Conservation (phyloP, 2,113 vertebrate genomes). For the Chionis minor region DNA sequence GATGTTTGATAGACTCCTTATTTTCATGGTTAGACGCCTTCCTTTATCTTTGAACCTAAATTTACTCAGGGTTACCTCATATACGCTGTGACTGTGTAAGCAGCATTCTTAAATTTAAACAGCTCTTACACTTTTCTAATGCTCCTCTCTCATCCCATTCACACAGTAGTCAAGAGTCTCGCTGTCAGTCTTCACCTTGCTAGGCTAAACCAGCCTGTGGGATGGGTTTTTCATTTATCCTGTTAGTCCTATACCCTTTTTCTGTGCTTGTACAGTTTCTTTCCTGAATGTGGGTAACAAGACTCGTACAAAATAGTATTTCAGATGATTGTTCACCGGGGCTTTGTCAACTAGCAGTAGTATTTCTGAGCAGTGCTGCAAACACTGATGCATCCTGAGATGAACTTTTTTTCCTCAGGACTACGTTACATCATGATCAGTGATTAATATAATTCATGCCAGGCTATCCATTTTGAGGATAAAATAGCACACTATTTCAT, state of each 20-base stretch:
- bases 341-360: neutral
- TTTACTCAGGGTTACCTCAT: neutral
- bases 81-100: neutral
- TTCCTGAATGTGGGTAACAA: neutral
- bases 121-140: neutral
- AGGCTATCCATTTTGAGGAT: neutral
- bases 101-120: neutral
- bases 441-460: neutral
- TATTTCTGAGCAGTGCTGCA: neutral
- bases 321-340: neutral
- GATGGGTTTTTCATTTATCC: neutral
- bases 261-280: neutral
- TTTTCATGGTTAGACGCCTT: neutral
- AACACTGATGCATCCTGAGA: neutral
- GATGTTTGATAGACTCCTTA: neutral
- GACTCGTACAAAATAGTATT: neutral
- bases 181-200: neutral
- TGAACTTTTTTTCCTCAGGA: neutral
- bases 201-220: neutral
- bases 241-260: neutral
- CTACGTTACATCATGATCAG: neutral
- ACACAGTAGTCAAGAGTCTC: neutral
- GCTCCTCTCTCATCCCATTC: neutral
- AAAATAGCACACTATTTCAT: neutral
- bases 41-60: neutral